Base-by-base conservation (phyloP, 2,888 invertebrate species). In the Hesperia comma region DNA sequence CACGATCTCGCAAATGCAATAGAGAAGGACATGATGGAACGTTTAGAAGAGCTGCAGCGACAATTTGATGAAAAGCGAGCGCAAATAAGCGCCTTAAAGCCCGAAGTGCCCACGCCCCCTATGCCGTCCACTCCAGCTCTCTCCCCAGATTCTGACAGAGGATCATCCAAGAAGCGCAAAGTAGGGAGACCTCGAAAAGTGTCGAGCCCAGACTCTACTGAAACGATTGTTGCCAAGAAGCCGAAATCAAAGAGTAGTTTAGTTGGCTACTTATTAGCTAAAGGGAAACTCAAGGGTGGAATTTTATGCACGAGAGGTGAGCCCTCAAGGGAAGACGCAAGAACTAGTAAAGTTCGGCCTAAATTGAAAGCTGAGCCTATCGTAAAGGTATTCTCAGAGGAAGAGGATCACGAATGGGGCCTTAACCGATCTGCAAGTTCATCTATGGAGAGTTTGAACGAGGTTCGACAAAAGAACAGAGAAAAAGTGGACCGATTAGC, bases 11-110 rank as follows among this genome's bases (percentile, higher is more conserved):
- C 96, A 82, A 95, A 95, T 79, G 95, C 95, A 1, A 95, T 96
- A 87, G 97, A 97, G 82, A 92, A 96, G 76, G 96, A 97, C 76
- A 97, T 98, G 96, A 93, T 97, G 49, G 94, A 95, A 86, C 94
- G 95, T 67, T 83, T 98, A 69, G 96, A 97, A 21, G 97, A 97
- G 61, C 92, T 98, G 33, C 96, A 97, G 77, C 93, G 96, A 32
- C 95, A 96, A 79, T 96, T 97, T 79, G 95, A 95, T 70, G 97
- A 98, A 81, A 97, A 97, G 80, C 96, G 97, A 79, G 95, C 95
- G 37, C 97, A 98, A 84, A 87, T 98, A n/a, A 95, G 94, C 70
- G 95, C 95, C 72, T 89, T 96, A 51, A 94, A 94, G 68, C 86
- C 86, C 4, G 72, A 84, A 1, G 72, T 86, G 54, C 84, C 89